phyloP scores from a whole-genome alignment of 2,113 vertebrate species.

The Scatophagus argus region DNA sequence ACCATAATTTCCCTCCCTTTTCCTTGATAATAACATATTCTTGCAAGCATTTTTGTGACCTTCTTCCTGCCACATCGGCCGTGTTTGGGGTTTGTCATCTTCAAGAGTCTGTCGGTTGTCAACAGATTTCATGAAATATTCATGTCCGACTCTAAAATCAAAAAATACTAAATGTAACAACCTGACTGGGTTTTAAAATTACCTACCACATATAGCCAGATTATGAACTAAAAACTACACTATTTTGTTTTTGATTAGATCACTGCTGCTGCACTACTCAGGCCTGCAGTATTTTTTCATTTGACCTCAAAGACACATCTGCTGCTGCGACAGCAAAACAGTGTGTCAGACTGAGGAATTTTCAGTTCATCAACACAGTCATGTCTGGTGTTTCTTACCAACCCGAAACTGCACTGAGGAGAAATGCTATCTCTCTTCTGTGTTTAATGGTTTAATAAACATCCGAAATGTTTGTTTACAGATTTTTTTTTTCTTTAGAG shows the following conservation, averaged over 20 bases:
- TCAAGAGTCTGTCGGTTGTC: neutral
- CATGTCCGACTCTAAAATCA: neutral
- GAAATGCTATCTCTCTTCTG: neutral
- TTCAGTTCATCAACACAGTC: neutral
- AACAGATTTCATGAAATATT: conserved; percentile 7
- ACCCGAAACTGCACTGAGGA: neutral
- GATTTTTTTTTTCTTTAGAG: neutral
- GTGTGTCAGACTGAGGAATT: neutral
- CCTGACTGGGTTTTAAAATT: neutral
- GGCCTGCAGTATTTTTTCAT: neutral
- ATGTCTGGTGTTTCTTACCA: neutral
- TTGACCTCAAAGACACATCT: conserved; percentile 7
- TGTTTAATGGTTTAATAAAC: conserved; percentile 5
- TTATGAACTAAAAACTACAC: neutral
- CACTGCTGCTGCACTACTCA: neutral
- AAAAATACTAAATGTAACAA: neutral
- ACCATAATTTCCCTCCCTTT: neutral
- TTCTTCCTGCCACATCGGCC: neutral
- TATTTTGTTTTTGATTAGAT: neutral
- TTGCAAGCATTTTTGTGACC: neutral
- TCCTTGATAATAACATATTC: neutral
- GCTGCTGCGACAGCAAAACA: neutral
- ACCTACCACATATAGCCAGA: neutral
- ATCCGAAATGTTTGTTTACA: conserved; percentile 9
- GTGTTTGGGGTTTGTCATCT: neutral